Percentiles rank a stretch among this genome's conserved stretches.
Evolutionary conservation across 2,113 vertebrate species (phyloP).

Genomic region (Nibea albiflora): DNA sequence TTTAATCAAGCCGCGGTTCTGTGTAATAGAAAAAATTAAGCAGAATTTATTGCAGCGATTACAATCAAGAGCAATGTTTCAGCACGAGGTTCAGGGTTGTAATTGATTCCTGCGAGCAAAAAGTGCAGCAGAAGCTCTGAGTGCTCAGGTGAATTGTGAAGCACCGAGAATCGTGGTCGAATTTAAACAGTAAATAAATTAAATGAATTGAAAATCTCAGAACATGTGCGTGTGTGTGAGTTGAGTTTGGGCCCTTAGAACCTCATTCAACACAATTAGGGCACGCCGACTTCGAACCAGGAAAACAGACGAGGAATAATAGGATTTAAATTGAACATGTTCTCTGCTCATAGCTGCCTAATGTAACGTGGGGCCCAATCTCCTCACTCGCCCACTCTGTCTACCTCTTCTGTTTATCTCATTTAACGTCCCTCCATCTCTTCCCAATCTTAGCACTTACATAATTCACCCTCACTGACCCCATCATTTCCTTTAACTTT

Average conservation of each 20-base stretch:
- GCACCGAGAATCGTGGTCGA: slow-evolving; percentile 8
- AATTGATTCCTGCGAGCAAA: slow-evolving; percentile 57
- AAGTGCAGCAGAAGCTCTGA: slow-evolving; percentile 18
- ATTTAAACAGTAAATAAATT: slow-evolving; percentile 62
- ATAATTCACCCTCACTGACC: slow-evolving; percentile 13
- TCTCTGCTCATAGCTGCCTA: slow-evolving; percentile 62
- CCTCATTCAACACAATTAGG: slow-evolving; percentile 72
- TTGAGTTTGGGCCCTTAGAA: slow-evolving; percentile 14
- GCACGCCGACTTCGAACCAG: slow-evolving; percentile 36
- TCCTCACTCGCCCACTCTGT: slow-evolving; percentile 18
- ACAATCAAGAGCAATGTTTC: slow-evolving; percentile 51
- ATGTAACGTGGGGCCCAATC: slow-evolving; percentile 53
- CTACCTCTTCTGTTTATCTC: slow-evolving; percentile 19
- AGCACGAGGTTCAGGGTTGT: slow-evolving; percentile 1
- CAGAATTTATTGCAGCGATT: slow-evolving; percentile 62
- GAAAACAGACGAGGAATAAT: slow-evolving; percentile 68
- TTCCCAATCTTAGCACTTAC: background rate
- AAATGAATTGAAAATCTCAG: slow-evolving; percentile 39
- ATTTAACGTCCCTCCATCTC: slow-evolving; percentile 21
- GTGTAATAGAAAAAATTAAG: slow-evolving; percentile 59
- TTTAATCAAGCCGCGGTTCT: slow-evolving; percentile 52
- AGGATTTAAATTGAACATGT: slow-evolving; percentile 79
- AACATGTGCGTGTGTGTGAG: background rate
- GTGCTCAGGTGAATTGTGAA: slow-evolving; percentile 3
- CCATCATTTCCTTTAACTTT: too few species aligned